These are phyloP conservation scores for Anhinga rufa DNA, from an alignment of 2,113 vertebrate species.

Conservation along the genomic window DNA sequence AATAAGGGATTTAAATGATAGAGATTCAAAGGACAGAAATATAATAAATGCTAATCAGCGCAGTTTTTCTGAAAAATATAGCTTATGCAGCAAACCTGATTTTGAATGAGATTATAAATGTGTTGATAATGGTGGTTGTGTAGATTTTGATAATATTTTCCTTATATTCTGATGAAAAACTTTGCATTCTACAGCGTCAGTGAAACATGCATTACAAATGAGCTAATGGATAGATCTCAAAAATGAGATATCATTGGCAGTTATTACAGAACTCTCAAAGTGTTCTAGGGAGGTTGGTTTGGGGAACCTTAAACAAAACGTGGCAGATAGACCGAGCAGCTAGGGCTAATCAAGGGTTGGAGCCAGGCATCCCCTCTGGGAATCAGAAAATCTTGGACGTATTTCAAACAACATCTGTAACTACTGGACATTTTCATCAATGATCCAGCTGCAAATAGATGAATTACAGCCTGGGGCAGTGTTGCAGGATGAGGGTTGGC, in stretches of 20 bases:
- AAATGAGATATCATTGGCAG: background rate
- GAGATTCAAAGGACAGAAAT: background rate
- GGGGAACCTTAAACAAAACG: background rate
- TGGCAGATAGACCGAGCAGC: background rate
- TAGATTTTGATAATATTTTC: slow-evolving; percentile 6
- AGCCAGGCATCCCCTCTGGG: background rate
- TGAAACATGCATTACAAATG: background rate
- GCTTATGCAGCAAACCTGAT: background rate
- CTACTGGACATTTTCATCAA: background rate
- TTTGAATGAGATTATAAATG: background rate
- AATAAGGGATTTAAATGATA: background rate
- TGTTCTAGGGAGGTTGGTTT: background rate
- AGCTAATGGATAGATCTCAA: background rate
- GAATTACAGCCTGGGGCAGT: background rate
- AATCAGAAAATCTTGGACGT: background rate
- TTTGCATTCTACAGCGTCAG: background rate
- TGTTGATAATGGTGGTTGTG: background rate
- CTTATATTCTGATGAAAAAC: background rate
- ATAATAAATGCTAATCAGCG: background rate
- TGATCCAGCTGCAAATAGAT: background rate
- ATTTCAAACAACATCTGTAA: background rate
- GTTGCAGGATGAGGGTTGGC: background rate
- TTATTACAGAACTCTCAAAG: background rate
- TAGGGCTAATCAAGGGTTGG: background rate
- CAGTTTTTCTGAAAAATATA: background rate